A percentile compares a stretch with the other conserved stretches of the same genome.
Evolutionary conservation across 2,797 vertebrate species (phyloP).

Genomic region (Poecilia velifera): DNA sequence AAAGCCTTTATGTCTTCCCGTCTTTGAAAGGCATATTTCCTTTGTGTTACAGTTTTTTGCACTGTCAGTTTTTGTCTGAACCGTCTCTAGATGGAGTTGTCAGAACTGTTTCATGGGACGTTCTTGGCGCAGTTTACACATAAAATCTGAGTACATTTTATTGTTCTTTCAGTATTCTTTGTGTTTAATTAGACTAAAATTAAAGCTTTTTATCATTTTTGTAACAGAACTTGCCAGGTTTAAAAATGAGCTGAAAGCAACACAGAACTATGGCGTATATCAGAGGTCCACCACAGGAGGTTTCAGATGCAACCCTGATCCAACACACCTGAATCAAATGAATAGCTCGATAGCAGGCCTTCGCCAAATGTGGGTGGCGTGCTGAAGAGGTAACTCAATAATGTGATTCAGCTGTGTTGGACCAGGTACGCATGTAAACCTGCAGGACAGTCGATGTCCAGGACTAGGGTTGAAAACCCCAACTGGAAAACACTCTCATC

Average conservation of each 20-base stretch:
- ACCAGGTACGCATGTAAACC: no score
- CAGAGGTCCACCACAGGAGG: not conserved
- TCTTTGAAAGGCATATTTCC: constrained; percentile 11
- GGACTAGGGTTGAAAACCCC: no score
- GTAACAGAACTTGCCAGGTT: not conserved
- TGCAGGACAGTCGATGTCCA: no score
- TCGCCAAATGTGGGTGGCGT: not conserved
- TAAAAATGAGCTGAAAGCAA: not conserved
- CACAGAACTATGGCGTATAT: not conserved
- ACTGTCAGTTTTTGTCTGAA: not conserved
- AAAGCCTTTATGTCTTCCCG: not conserved
- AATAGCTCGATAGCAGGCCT: not conserved
- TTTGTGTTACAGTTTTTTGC: not conserved
- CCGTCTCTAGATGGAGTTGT: not conserved
- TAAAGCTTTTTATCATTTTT: not conserved
- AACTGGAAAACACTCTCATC: not conserved
- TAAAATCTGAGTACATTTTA: not conserved
- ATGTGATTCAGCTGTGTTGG: no score
- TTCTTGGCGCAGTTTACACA: not conserved
- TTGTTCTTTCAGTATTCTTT: not conserved
- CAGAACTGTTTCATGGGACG: constrained; percentile 1
- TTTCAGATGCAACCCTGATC: not conserved
- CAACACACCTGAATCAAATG: not conserved
- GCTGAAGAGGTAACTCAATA: not conserved
- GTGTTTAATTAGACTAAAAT: not conserved